Conservation (phyloP, 2,113 vertebrate genomes). For the Willisornis vidua region DNA sequence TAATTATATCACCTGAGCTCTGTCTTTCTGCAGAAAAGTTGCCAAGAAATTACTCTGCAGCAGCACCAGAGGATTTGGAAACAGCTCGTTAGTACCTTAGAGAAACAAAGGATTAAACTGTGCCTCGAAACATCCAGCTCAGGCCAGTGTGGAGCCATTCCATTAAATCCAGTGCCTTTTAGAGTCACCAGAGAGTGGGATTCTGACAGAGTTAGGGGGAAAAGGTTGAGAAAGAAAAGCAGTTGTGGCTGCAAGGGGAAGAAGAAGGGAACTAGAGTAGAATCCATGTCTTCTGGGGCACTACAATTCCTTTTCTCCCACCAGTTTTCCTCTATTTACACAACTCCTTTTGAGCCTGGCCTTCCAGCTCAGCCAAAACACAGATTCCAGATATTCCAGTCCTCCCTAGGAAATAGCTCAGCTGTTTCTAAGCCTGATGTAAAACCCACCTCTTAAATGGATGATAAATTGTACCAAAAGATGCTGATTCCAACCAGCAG, state of each 20-base stretch:
- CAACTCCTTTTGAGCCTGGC: background rate
- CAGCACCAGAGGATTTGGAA: conserved; percentile 7
- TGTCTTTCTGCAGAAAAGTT: background rate
- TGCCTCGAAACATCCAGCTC: background rate
- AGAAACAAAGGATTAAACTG: conserved; percentile 35
- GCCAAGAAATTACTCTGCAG: conserved; percentile 4
- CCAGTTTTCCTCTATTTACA: background rate
- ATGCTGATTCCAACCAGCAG: background rate
- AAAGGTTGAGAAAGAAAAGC: background rate
- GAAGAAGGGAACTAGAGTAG: background rate
- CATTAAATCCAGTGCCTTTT: background rate
- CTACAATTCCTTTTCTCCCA: background rate
- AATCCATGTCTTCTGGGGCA: background rate
- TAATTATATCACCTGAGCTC: background rate
- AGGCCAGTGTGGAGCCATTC: background rate
- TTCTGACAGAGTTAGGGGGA: background rate
- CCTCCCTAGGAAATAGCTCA: background rate
- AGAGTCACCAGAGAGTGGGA: background rate
- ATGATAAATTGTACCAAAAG: background rate
- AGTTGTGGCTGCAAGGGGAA: background rate
- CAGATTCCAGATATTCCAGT: background rate
- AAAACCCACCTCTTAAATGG: background rate
- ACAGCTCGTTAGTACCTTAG: conserved; percentile 18
- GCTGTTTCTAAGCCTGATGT: background rate
- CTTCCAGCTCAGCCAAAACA: background rate